phyloP scores from a whole-genome alignment of 2,797 vertebrate species.

The Crax fasciolata region DNA sequence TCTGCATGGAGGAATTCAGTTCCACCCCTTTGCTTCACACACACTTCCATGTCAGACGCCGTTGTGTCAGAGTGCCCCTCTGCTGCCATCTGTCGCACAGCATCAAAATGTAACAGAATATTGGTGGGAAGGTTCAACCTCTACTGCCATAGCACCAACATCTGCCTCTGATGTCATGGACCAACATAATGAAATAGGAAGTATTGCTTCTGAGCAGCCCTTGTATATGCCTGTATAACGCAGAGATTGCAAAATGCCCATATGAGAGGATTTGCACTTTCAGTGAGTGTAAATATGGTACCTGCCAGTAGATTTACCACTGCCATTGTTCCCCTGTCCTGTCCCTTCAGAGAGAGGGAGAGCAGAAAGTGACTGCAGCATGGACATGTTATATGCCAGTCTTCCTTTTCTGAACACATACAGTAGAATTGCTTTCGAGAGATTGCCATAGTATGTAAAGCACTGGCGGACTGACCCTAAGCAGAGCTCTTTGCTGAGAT shows the following conservation, averaged over 20 bases:
- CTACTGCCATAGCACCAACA: not conserved
- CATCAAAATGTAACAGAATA: not conserved
- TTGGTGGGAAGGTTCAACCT: not conserved
- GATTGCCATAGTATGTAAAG: not conserved
- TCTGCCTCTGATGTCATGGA: not conserved
- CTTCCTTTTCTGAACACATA: not conserved
- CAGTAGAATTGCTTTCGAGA: not conserved
- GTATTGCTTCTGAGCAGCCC: not conserved
- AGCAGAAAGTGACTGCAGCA: not conserved
- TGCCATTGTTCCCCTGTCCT: not conserved
- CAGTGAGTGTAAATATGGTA: not conserved
- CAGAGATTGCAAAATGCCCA: not conserved
- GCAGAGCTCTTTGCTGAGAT: not conserved
- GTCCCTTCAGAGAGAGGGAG: not conserved
- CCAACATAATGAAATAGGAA: not conserved
- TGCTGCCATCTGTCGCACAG: not conserved
- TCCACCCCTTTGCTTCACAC: not conserved
- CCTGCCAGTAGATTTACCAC: not conserved
- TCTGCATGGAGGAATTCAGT: not conserved
- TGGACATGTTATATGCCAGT: fast-evolving
- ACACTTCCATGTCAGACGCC: not conserved
- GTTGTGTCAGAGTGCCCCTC: not conserved
- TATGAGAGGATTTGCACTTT: not conserved
- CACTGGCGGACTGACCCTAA: not conserved
- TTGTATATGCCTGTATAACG: not conserved